These are phyloP conservation scores for Eilema griseolum DNA, from an alignment of 2,888 invertebrate genomes.

Conservation along the genomic window DNA sequence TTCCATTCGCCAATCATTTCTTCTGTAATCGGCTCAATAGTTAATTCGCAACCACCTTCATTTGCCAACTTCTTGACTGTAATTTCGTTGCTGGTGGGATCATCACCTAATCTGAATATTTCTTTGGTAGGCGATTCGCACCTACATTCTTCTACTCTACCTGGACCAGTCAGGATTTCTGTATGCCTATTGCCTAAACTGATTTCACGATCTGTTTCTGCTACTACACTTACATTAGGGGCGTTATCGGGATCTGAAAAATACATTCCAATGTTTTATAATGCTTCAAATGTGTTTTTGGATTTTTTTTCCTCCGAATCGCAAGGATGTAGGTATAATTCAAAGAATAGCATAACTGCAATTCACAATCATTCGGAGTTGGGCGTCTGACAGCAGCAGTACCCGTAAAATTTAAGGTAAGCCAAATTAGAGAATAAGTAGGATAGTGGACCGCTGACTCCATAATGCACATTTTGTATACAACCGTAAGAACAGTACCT, in stretches of 20 bases:
- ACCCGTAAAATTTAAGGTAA: no score
- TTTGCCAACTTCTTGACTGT: conserved; percentile 35
- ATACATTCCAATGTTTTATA: background rate
- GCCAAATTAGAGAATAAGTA: background rate
- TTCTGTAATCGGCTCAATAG: conserved; percentile 44
- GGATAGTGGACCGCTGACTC: no score
- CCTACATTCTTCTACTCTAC: conserved; percentile 32
- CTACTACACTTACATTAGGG: conserved; percentile 51
- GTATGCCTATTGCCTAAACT: conserved; percentile 44
- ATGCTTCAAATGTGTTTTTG: background rate
- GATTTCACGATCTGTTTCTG: conserved; percentile 36
- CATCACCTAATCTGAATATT: background rate
- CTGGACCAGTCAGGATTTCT: conserved; percentile 38
- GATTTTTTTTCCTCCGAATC: background rate
- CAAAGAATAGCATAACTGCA: background rate
- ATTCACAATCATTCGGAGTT: background rate
- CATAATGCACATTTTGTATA: no score
- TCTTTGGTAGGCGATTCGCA: background rate
- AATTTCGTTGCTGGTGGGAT: background rate
- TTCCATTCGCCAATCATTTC: conserved; percentile 59
- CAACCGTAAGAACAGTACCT: no score
- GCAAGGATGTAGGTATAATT: background rate
- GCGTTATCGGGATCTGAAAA: conserved; percentile 21
- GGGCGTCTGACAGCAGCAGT: no score
- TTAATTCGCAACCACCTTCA: conserved; percentile 39